A percentile compares a stretch with the other conserved stretches of the same genome.
Evolutionary conservation across 2,113 vertebrate genomes (phyloP).

Genomic region (Leuciscus idus): DNA sequence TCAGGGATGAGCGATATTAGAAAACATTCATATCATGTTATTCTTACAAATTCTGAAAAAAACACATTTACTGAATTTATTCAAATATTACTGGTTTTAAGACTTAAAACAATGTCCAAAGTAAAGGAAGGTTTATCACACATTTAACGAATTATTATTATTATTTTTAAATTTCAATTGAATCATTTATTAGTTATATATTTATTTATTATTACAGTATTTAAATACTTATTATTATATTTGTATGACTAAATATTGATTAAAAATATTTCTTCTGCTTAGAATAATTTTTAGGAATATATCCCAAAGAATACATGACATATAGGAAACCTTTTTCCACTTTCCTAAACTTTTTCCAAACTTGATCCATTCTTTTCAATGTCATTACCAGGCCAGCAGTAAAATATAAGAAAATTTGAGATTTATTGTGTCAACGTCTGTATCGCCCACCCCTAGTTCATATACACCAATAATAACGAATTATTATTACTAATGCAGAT

Average conservation of each 20-base stretch:
- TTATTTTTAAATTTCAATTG: neutral
- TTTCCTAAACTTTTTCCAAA: neutral
- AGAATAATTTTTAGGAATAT: neutral
- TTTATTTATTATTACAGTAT: neutral
- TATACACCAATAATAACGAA: too few species aligned
- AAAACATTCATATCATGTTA: neutral
- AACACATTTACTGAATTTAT: neutral
- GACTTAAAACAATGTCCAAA: neutral
- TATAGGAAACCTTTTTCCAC: neutral
- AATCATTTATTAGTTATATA: neutral
- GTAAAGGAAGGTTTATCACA: neutral
- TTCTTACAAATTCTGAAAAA: neutral
- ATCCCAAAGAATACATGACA: neutral
- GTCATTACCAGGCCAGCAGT: too few species aligned
- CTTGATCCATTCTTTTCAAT: neutral
- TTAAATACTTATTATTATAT: neutral
- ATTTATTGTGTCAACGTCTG: neutral
- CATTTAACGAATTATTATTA: neutral
- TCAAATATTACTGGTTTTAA: neutral
- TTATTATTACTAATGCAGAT: slow-evolving; percentile 14
- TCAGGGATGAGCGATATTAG: neutral
- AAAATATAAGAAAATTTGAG: too few species aligned
- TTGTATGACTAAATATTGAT: neutral
- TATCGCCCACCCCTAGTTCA: slow-evolving; percentile 9
- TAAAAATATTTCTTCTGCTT: neutral